phyloP scores from a whole-genome alignment of 2,888 invertebrate species.

The Ochropleura leucogaster region DNA sequence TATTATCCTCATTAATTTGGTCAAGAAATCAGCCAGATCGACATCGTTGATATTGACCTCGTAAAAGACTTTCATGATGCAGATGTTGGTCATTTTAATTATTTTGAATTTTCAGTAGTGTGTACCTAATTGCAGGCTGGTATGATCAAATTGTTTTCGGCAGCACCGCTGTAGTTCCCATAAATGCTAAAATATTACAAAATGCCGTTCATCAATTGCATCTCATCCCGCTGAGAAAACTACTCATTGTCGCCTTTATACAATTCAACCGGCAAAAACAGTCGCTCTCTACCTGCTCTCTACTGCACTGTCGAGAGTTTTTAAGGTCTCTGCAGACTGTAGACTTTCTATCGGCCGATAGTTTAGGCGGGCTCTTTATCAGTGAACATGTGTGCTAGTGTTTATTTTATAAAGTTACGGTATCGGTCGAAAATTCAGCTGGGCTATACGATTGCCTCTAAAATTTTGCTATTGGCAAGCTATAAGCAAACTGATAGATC shows the following conservation, averaged over 20 bases:
- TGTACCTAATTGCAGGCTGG: not conserved
- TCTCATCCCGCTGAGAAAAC: slow-evolving; percentile 36
- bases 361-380: too few species aligned
- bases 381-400: too few species aligned
- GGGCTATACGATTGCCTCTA: too few species aligned
- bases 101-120: not conserved
- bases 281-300: slow-evolving; percentile 35
- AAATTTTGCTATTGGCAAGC: too few species aligned
- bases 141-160: not conserved
- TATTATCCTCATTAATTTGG: not conserved
- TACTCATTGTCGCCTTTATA: slow-evolving; percentile 32
- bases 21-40: not conserved
- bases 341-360: too few species aligned
- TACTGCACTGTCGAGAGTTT: slow-evolving; percentile 3
- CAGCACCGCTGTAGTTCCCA: not conserved
- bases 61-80: not conserved
- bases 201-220: not conserved
- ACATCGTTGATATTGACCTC: not conserved
- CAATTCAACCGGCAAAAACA: slow-evolving; percentile 20
- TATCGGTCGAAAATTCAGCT: too few species aligned
- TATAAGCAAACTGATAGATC: too few species aligned
- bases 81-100: not conserved
- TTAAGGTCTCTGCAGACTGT: too few species aligned
- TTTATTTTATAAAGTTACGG: too few species aligned
- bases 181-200: not conserved